phyloP scores from a whole-genome alignment of 2,888 invertebrate species.

The Dryobota labecula region DNA sequence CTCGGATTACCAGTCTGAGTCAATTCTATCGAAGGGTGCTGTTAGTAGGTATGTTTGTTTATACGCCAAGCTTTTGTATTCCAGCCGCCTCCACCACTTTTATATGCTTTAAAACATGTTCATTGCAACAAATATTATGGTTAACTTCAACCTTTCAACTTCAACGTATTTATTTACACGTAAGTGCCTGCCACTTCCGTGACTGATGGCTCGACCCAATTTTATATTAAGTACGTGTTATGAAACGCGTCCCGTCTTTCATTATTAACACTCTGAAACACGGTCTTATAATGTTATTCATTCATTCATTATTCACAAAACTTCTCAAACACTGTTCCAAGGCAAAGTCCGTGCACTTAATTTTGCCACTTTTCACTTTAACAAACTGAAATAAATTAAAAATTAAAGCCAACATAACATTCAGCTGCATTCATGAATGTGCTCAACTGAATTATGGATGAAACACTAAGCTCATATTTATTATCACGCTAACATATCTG shows the following conservation, averaged over 20 bases:
- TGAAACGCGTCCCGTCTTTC: conserved; percentile 22
- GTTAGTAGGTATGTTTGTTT: conserved; percentile 31
- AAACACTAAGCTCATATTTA: conserved; percentile 69
- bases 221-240: conserved; percentile 34
- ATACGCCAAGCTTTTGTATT: conserved; percentile 45
- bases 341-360: conserved; percentile 53
- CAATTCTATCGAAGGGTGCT: conserved; percentile 57
- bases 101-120: conserved; percentile 31
- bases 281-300: conserved; percentile 51
- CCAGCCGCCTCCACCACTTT: conserved; percentile 22
- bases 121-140: conserved; percentile 38
- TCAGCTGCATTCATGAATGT: conserved; percentile 52
- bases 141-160: conserved; percentile 35
- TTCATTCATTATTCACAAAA: conserved; percentile 59
- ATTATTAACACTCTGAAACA: conserved; percentile 45
- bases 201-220: conserved; percentile 46
- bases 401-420: conserved; percentile 53
- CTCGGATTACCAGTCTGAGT: conserved; percentile 65
- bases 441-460: conserved; percentile 61
- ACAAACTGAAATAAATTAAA: conserved; percentile 61
- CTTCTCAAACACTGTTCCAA: conserved; percentile 53
- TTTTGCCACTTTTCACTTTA: conserved; percentile 56
- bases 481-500: conserved; percentile 63
- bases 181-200: conserved; percentile 22
- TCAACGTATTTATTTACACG: conserved; percentile 18